Percentiles rank a stretch among this genome's conserved stretches.
Evolutionary conservation across 2,113 vertebrate genomes (phyloP).

Genomic region (Rattus norvegicus): DNA sequence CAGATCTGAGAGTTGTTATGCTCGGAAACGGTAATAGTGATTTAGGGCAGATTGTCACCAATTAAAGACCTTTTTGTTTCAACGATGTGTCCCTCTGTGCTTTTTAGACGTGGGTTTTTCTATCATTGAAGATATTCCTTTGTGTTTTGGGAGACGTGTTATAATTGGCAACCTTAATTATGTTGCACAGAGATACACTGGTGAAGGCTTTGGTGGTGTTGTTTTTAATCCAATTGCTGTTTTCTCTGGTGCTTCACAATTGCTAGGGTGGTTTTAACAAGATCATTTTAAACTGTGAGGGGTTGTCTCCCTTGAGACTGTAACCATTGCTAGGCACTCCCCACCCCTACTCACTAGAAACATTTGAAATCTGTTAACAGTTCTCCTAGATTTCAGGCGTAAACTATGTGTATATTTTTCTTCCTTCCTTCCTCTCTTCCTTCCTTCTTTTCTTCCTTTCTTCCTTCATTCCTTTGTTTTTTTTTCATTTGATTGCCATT

Average conservation of each 20-base stretch:
- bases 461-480: neutral
- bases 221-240: slow-evolving; percentile 31
- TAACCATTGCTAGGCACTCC: neutral
- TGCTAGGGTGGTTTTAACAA: slow-evolving; percentile 59
- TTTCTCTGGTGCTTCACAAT: slow-evolving; percentile 51
- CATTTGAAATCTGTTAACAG: slow-evolving; percentile 28
- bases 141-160: neutral
- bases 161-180: slow-evolving; percentile 65
- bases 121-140: slow-evolving; percentile 58
- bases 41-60: slow-evolving; percentile 66
- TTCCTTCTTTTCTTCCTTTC: neutral
- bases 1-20: slow-evolving; percentile 48
- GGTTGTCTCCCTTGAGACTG: slow-evolving; percentile 49
- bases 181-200: slow-evolving; percentile 28
- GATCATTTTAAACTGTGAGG: slow-evolving; percentile 66
- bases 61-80: slow-evolving; percentile 60
- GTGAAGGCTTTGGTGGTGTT: neutral
- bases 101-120: slow-evolving; percentile 33
- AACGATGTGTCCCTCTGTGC: neutral
- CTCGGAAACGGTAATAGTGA: slow-evolving; percentile 42
- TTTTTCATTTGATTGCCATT: neutral
- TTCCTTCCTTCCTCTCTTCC: rapidly evolving
- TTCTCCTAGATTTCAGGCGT: neutral
- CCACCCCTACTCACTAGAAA: neutral
- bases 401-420: neutral